A percentile compares a stretch with the other conserved stretches of the same genome.
Evolutionary conservation across 2,113 vertebrate species (phyloP).

Genomic region (human (Homo sapiens)): DNA sequence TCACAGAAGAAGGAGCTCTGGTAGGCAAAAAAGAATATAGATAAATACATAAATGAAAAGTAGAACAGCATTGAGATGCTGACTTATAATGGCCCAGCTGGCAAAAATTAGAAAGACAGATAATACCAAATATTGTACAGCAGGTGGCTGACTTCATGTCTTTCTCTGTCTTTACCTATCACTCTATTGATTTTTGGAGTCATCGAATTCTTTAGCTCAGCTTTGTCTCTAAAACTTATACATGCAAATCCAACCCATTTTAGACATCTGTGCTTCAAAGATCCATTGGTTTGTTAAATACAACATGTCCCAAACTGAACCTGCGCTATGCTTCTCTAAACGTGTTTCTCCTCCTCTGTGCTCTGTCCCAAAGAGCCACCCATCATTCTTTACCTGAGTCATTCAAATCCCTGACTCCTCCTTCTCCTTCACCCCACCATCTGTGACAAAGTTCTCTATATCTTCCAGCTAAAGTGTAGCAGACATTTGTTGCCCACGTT

Average conservation of each 20-base stretch:
- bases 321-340: no score
- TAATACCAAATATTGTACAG: not conserved
- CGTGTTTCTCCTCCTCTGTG: not conserved
- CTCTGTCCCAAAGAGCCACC: not conserved
- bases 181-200: not conserved
- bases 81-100: not conserved
- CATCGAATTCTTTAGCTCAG: not conserved
- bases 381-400: not conserved
- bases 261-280: not conserved
- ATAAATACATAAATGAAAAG: not conserved
- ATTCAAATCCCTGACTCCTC: not conserved
- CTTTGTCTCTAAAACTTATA: not conserved
- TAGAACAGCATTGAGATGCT: not conserved
- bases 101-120: not conserved
- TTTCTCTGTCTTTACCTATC: not conserved
- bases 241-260: not conserved
- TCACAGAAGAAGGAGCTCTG: not conserved
- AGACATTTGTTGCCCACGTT: not conserved
- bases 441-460: not conserved
- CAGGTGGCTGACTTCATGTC: not conserved
- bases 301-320: rapidly evolving
- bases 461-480: not conserved
- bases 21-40: not conserved
- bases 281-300: not conserved
- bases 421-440: no score